Percentiles rank a stretch among this genome's conserved stretches.
Conservation (phyloP, 2,797 vertebrate species). For the Vireo griseus region DNA sequence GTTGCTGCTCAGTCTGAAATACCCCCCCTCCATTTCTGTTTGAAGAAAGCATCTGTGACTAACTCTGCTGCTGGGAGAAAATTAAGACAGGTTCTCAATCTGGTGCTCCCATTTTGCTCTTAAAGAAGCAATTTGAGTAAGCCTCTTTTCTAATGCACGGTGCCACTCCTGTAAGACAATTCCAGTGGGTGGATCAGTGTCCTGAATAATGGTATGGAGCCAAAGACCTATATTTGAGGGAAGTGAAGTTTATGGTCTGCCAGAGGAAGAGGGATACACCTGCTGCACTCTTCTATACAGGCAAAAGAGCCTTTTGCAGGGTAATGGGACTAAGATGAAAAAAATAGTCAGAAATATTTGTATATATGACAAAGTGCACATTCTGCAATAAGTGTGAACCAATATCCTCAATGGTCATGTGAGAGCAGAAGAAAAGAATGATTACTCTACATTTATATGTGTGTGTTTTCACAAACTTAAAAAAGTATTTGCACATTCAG, state of each 20-base stretch:
- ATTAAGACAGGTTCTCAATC: neutral
- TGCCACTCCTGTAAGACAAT: neutral
- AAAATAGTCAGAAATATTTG: neutral
- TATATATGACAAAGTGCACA: neutral
- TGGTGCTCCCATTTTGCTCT: neutral
- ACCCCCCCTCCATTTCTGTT: neutral
- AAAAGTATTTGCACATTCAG: neutral
- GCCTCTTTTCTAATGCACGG: neutral
- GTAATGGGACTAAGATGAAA: neutral
- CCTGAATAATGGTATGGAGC: neutral
- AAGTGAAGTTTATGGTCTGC: neutral
- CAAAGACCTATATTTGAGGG: neutral
- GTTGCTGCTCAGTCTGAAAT: neutral
- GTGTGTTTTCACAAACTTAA: neutral
- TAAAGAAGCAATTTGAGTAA: neutral
- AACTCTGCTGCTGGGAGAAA: neutral
- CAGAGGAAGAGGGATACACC: neutral
- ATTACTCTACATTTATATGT: neutral
- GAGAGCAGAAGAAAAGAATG: neutral
- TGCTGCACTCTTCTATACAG: neutral
- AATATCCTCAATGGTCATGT: neutral
- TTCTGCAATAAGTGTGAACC: neutral
- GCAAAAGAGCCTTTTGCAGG: neutral
- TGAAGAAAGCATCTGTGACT: neutral
- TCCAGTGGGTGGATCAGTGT: neutral